Evolutionary conservation across 2,797 vertebrate species (phyloP).

Genomic region (Cottoperca gobio): DNA sequence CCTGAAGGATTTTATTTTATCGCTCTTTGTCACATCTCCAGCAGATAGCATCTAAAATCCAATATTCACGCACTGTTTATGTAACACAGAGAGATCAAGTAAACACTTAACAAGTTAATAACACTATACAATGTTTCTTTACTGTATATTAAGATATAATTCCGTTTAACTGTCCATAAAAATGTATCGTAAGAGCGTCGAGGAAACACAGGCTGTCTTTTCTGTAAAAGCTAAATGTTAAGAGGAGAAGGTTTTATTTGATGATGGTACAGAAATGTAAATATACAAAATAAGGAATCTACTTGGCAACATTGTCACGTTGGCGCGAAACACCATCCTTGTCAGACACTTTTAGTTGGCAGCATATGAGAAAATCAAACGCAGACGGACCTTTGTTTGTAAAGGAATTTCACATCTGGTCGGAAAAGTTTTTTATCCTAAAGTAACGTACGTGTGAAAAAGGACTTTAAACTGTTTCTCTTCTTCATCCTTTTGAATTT

Average conservation of each 20-base stretch:
- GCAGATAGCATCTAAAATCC: neutral
- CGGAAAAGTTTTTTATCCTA: neutral
- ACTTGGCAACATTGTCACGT: neutral
- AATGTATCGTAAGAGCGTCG: neutral
- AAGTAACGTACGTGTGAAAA: too few species aligned
- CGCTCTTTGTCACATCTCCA: neutral
- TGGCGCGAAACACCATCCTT: neutral
- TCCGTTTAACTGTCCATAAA: neutral
- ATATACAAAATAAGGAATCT: neutral
- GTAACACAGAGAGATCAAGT: neutral
- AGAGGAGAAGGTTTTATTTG: neutral
- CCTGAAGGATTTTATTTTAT: constrained; percentile 1
- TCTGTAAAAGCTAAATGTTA: neutral
- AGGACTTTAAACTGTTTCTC: neutral
- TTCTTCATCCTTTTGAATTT: neutral
- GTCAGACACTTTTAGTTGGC: neutral
- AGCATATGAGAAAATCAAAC: neutral
- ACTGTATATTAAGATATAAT: neutral
- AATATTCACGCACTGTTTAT: neutral
- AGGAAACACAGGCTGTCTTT: neutral
- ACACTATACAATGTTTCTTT: neutral
- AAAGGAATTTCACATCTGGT: neutral
- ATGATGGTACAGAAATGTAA: neutral
- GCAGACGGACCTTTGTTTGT: neutral
- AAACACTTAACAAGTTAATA: neutral